Percentiles rank a stretch among this genome's conserved stretches.
Conservation (phyloP, 2,797 vertebrate species). For the Tokudaia tokunoshimensis region DNA sequence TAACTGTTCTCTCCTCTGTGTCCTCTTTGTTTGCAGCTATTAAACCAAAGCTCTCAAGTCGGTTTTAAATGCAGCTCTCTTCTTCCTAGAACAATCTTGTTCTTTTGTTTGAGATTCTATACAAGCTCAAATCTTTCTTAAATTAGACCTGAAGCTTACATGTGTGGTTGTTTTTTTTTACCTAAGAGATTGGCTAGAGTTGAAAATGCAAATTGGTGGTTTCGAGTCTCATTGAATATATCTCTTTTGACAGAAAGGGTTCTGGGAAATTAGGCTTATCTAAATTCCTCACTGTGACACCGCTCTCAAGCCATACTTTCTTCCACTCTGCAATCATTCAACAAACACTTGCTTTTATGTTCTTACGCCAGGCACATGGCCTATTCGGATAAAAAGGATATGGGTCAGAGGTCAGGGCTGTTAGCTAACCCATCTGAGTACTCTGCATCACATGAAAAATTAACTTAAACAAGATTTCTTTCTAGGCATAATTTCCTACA, state of each 20-base stretch:
- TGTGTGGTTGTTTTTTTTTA: neutral
- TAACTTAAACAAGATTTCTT: neutral
- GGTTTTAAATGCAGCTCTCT: neutral
- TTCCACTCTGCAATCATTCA: neutral
- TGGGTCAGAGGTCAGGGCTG: neutral
- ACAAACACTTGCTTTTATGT: neutral
- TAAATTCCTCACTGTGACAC: neutral
- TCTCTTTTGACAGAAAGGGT: constrained; percentile 7
- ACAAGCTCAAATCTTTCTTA: constrained; percentile 9
- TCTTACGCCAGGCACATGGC: neutral
- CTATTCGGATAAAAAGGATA: neutral
- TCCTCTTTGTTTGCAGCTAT: constrained; percentile 27
- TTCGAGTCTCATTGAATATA: neutral
- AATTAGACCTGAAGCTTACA: neutral
- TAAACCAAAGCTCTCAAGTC: neutral
- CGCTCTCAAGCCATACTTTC: neutral
- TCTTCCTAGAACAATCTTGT: neutral
- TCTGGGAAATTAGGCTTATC: neutral
- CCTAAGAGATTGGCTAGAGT: neutral
- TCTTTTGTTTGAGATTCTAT: constrained; percentile 33
- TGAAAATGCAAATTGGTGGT: neutral
- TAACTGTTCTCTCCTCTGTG: neutral
- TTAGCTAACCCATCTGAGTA: neutral
- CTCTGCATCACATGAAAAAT: neutral
- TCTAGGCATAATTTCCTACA: constrained; percentile 11